Evolutionary conservation across 2,888 invertebrate genomes (phyloP).

Genomic region (Malthinus seriepunctatus): DNA sequence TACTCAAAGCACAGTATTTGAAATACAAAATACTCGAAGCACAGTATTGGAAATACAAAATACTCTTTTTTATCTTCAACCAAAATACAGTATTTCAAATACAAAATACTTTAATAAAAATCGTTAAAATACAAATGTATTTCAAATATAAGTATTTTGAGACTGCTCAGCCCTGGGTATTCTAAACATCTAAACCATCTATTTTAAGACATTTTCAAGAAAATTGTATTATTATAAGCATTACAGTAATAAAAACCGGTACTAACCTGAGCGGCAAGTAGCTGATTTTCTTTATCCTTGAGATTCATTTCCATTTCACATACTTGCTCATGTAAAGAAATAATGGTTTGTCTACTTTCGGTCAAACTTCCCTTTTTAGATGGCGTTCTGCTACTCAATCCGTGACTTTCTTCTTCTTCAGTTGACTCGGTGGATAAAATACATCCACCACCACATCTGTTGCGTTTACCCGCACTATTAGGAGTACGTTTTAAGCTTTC

Average conservation of each 20-base stretch:
- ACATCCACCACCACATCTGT: slow-evolving; percentile 6
- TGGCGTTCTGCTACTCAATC: slow-evolving; percentile 28
- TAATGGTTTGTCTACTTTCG: slow-evolving; percentile 42
- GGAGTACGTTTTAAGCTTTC: slow-evolving; percentile 55
- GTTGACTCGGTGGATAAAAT: slow-evolving; percentile 42
- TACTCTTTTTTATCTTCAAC: too few relatives aligned
- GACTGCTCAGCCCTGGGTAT: too few relatives aligned
- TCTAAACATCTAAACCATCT: too few relatives aligned
- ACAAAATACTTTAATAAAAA: too few relatives aligned
- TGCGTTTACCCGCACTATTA: slow-evolving; percentile 49
- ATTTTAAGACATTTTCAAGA: too few relatives aligned
- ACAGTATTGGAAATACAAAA: too few relatives aligned
- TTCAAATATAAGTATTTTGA: too few relatives aligned
- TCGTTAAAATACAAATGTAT: too few relatives aligned
- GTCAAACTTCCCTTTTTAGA: slow-evolving; percentile 35
- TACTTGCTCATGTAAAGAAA: slow-evolving; percentile 53
- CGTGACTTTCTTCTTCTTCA: slow-evolving; percentile 42
- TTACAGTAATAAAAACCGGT: too few relatives aligned
- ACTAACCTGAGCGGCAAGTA: slow-evolving; percentile 37
- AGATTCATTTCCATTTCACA: slow-evolving; percentile 52
- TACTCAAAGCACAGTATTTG: too few relatives aligned
- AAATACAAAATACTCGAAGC: too few relatives aligned
- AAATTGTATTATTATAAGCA: background rate
- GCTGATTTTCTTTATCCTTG: slow-evolving; percentile 54
- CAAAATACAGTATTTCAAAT: too few relatives aligned